phyloP scores from a whole-genome alignment of 2,888 invertebrate species.

The Ophion obscuratus region DNA sequence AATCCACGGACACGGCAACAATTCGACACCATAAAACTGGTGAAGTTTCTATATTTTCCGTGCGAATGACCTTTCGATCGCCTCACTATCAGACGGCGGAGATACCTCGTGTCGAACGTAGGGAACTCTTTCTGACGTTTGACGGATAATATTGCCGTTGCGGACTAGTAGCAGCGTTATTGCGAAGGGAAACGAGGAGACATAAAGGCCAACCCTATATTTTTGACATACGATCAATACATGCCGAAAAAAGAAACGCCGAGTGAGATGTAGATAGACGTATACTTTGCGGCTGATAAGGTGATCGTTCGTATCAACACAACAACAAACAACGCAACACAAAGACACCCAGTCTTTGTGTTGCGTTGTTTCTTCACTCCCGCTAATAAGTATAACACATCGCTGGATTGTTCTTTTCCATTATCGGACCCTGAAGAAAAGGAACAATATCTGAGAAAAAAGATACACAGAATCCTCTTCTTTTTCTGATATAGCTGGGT shows the following conservation, averaged over 20 bases:
- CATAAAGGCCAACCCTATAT: not conserved
- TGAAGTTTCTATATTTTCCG: not conserved
- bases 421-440: no score
- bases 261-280: not conserved
- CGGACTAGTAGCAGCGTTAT: not conserved
- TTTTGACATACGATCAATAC: slow-evolving; percentile 4
- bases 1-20: no score
- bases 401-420: no score
- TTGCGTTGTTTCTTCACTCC: no score
- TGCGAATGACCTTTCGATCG: slow-evolving; percentile 1
- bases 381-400: no score
- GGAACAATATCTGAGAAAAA: no score
- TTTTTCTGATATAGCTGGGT: no score
- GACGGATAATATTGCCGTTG: slow-evolving; percentile 4
- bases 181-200: not conserved
- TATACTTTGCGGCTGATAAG: no score
- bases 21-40: not conserved
- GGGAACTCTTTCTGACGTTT: not conserved
- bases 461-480: no score
- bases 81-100: not conserved
- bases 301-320: no score
- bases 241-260: not conserved
- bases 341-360: not conserved
- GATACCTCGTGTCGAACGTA: not conserved
- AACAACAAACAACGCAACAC: no score